phyloP scores from a whole-genome alignment of 2,797 vertebrate species.

The Silurus aristotelis region DNA sequence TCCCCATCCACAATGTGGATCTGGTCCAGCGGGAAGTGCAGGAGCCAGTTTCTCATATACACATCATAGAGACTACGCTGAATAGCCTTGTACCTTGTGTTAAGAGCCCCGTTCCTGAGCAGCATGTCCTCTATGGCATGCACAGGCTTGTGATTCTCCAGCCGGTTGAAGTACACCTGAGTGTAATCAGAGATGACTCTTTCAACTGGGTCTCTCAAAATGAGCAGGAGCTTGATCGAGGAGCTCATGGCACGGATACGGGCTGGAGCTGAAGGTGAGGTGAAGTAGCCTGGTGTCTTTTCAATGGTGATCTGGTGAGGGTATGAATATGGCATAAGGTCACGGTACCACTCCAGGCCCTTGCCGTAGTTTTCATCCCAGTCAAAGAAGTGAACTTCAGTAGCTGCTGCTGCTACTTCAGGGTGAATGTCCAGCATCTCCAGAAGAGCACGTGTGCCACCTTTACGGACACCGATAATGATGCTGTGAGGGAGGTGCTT shows the following conservation, averaged over 20 bases:
- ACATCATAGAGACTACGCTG: constrained; percentile 92
- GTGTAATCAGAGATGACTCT: constrained; percentile 94
- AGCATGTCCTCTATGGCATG: constrained; percentile 92
- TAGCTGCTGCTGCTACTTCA: constrained; percentile 88
- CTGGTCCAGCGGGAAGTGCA: constrained; percentile 87
- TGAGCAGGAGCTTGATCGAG: constrained; percentile 88
- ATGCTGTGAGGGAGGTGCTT: constrained; percentile 86
- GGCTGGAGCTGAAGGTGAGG: constrained; percentile 84
- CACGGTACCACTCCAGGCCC: constrained; percentile 90
- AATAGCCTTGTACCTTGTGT: constrained; percentile 91
- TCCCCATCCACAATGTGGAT: constrained; percentile 93
- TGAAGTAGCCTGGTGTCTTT: constrained; percentile 94
- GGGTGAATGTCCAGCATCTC: constrained; percentile 95
- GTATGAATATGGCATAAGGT: constrained; percentile 90
- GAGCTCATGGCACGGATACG: constrained; percentile 91
- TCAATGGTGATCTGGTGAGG: constrained; percentile 91
- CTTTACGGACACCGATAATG: constrained; percentile 91
- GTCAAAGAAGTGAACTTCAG: constrained; percentile 94
- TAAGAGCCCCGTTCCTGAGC: constrained; percentile 86
- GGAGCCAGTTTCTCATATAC: constrained; percentile 91
- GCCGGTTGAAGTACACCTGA: constrained; percentile 92
- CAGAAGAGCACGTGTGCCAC: constrained; percentile 87
- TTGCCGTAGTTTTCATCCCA: constrained; percentile 93
- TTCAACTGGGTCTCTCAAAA: constrained; percentile 88
- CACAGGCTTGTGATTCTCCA: constrained; percentile 91